These are phyloP conservation scores for Phaedon cochleariae DNA, from an alignment of 2,888 invertebrate genomes.

Conservation along the genomic window DNA sequence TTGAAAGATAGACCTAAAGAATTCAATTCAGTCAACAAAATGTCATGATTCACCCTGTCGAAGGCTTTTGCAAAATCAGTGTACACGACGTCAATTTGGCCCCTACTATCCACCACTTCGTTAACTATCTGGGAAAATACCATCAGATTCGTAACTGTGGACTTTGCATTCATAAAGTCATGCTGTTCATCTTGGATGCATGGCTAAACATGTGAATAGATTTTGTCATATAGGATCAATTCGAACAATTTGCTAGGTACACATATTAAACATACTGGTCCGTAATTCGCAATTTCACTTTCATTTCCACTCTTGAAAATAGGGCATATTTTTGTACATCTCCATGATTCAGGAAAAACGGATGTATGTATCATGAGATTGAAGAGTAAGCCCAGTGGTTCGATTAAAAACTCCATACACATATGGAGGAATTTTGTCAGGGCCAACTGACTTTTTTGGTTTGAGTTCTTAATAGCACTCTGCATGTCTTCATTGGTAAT, in stretches of 20 bases:
- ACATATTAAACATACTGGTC: neutral
- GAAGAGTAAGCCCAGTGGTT: neutral
- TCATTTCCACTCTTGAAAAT: neutral
- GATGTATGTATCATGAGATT: constrained; percentile 10
- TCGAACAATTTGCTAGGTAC: no score
- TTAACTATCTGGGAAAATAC: neutral
- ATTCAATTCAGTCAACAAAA: neutral
- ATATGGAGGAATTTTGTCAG: no score
- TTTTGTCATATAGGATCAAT: neutral
- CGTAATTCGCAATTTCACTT: neutral
- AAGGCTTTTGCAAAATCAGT: neutral
- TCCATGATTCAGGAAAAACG: neutral
- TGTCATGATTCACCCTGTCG: neutral
- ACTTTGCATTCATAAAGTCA: neutral
- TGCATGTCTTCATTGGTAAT: no score
- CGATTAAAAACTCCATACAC: neutral
- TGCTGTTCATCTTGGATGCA: neutral
- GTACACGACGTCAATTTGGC: constrained; percentile 1
- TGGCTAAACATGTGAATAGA: neutral
- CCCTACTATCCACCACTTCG: neutral
- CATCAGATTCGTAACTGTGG: neutral
- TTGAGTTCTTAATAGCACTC: no score
- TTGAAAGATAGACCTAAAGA: neutral
- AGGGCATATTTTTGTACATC: constrained; percentile 6
- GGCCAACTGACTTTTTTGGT: no score